Conservation (phyloP, 2,113 vertebrate genomes). For the Cynopterus brachyotis region DNA sequence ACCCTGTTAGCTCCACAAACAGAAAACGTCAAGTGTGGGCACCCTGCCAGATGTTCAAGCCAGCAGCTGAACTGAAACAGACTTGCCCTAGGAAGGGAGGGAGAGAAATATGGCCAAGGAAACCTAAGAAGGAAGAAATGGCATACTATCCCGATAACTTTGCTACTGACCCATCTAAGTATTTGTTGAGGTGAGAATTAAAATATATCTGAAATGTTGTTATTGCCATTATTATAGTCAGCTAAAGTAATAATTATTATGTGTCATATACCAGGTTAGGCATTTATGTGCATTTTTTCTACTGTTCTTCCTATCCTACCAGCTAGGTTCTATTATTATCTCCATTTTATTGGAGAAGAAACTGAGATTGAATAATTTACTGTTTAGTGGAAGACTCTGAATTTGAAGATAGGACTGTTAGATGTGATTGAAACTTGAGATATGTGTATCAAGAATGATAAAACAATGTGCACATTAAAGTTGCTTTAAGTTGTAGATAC, state of each 20-base stretch:
- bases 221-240: background rate
- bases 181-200: constrained; percentile 14
- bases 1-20: constrained; percentile 65
- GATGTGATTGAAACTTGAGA: constrained; percentile 5
- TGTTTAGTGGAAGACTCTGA: background rate
- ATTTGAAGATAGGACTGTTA: background rate
- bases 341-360: background rate
- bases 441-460: background rate
- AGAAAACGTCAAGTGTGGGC: constrained; percentile 73
- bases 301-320: background rate
- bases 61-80: constrained; percentile 66
- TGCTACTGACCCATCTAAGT: background rate
- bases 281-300: background rate
- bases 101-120: constrained; percentile 49
- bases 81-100: constrained; percentile 54
- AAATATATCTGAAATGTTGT: background rate
- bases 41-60: constrained; percentile 62
- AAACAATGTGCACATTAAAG: background rate
- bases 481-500: background rate
- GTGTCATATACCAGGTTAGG: background rate
- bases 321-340: background rate
- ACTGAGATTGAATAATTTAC: background rate
- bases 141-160: background rate
- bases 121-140: constrained; percentile 53
- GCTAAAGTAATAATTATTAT: background rate